Conservation (phyloP, 2,888 invertebrate genomes). For the Ichneumoninae sp. region DNA sequence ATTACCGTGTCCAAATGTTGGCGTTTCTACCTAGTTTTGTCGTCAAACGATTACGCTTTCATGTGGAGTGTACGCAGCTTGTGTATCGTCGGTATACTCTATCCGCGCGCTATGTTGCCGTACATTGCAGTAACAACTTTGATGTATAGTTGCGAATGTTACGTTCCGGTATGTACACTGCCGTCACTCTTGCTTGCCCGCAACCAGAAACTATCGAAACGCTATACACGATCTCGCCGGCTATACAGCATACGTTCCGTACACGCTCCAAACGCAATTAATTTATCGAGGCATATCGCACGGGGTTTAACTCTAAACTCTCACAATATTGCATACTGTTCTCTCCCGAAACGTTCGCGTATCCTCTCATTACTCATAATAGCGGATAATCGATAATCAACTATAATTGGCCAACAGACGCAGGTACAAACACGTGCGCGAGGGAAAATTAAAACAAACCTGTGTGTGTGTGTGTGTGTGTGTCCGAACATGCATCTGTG, state of each 20-base stretch:
- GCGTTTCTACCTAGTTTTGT: constrained; percentile 48
- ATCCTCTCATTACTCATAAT: neutral
- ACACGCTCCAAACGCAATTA: constrained; percentile 10
- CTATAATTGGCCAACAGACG: neutral
- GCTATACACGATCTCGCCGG: constrained; percentile 8
- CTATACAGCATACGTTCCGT: neutral
- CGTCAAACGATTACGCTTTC: constrained; percentile 63
- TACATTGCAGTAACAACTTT: constrained; percentile 15
- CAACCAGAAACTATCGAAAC: constrained; percentile 47
- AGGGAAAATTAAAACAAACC: neutral
- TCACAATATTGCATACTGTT: constrained; percentile 16
- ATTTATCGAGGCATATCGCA: constrained; percentile 27
- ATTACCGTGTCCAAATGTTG: constrained; percentile 62
- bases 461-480: neutral
- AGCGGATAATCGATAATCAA: constrained; percentile 16
- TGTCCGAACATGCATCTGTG: neutral
- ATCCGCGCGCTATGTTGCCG: neutral
- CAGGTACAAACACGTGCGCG: neutral
- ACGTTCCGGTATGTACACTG: constrained; percentile 12
- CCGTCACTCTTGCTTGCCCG: constrained; percentile 14
- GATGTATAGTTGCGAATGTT: constrained; percentile 8
- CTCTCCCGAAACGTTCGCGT: constrained; percentile 8
- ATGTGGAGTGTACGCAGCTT: neutral
- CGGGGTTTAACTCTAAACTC: neutral
- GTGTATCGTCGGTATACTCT: constrained; percentile 15